Evolutionary conservation across 2,797 vertebrate genomes (phyloP), one percentile per base, ranked within the genome.

Genomic region (Delichon dasypus): DNA sequence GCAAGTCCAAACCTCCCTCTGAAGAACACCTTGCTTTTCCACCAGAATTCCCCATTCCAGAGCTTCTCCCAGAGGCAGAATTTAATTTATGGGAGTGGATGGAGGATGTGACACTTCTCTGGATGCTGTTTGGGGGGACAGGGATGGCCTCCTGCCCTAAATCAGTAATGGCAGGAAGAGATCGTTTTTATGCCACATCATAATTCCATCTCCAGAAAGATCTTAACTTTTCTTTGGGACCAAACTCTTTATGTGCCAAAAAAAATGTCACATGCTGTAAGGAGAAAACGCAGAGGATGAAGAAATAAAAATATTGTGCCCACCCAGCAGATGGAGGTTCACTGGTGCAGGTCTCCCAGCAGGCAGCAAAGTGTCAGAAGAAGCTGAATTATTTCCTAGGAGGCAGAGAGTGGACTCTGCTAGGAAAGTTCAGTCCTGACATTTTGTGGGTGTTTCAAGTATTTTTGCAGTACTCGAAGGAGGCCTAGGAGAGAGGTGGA

Each of bases 391-490:
- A 30, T 60, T 64, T 58, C 29, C 58, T 40, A 5, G 32, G 32
- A 55, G 40, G 50, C 11, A 61, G 19, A 25, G 45, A 9, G 61
- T 30, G 16, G 11, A 30, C 29, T 13, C 34, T 45, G 15, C 53
- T 30, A 7, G 4, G 4, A 14, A 2, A 5, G 26, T 19, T 76
- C 40, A 20, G 36, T 25, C 25, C 17, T 47, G 44, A 13, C 1
- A 0, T 65, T 82, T 29, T 54, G 3, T 4, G 7, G 12, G 2
- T 2, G 2, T 38, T 29, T 5, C 0, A 64, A 42, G 26, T 3
- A 23, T 38, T 57, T 57, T 64, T 64, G 11, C n/a, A 55, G n/a
- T 19, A 16, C 20, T 38, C 40, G 50, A 38, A 38, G 29, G 11
- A 50, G 23, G 27, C 4, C 13, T 38, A 8, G 29, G 25, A 50